Conservation (phyloP, 2,888 invertebrate genomes). For the Ectropis crepuscularia region DNA sequence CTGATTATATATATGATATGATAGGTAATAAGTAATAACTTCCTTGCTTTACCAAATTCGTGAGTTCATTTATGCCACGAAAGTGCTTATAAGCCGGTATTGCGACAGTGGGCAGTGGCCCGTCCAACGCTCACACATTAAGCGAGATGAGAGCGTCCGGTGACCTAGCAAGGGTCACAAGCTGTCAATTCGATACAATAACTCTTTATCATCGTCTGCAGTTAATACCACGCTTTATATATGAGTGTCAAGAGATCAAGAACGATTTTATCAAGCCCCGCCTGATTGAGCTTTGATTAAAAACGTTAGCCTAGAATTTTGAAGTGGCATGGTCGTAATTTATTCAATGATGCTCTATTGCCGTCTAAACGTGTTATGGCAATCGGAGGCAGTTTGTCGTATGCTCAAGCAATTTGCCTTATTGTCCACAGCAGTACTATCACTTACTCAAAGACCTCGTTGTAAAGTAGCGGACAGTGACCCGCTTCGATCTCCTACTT, state of each 20-base stretch:
- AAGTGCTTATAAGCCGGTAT: constrained; percentile 41
- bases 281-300: constrained; percentile 35
- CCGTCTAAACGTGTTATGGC: constrained; percentile 49
- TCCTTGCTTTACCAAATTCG: constrained; percentile 42
- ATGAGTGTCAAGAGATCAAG: constrained; percentile 38
- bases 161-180: constrained; percentile 58
- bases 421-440: constrained; percentile 64
- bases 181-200: constrained; percentile 57
- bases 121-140: constrained; percentile 47
- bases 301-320: constrained; percentile 33
- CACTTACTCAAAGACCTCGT: constrained; percentile 52
- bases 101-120: constrained; percentile 44
- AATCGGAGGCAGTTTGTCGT: constrained; percentile 53
- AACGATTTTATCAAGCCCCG: constrained; percentile 34
- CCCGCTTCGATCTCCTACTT: constrained; percentile 61
- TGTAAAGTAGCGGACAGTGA: constrained; percentile 70
- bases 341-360: constrained; percentile 45
- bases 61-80: constrained; percentile 43
- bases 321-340: constrained; percentile 36
- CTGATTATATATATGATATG: constrained; percentile 43
- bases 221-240: constrained; percentile 45
- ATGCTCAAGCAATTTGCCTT: constrained; percentile 65
- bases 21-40: constrained; percentile 39
- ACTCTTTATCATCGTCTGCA: constrained; percentile 49
- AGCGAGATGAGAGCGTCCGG: constrained; percentile 60